Percentiles rank a stretch among this genome's conserved stretches.
Evolutionary conservation across 30 jellyfish, hydroid and myxozoan genomes (phyloP).

Genomic region (Turritopsis rubra): DNA sequence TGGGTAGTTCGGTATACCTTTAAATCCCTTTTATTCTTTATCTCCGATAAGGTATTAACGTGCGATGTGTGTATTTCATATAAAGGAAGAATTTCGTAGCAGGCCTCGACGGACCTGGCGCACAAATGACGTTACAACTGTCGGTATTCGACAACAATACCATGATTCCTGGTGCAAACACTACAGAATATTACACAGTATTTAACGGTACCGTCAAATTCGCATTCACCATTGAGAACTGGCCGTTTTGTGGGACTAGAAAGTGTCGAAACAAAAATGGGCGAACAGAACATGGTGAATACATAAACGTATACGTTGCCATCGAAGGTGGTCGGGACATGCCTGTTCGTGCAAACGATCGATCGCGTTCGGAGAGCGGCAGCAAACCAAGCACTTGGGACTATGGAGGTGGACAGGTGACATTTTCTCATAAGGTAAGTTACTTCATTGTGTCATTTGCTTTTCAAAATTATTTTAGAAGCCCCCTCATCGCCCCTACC

Average conservation of each 20-base stretch:
- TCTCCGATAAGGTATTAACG: too few species aligned
- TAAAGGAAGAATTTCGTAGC: slow-evolving; percentile 15
- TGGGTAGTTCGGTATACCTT: too few species aligned
- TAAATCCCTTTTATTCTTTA: too few species aligned
- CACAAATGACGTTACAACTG: neutral
- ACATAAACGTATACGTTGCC: neutral
- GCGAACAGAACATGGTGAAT: slow-evolving; percentile 1
- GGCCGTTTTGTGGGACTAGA: slow-evolving; percentile 23
- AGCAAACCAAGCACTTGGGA: slow-evolving; percentile 17
- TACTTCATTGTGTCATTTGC: neutral
- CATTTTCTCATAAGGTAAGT: slow-evolving; percentile 21
- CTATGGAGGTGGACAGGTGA: slow-evolving; percentile 37
- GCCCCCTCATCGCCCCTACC: neutral
- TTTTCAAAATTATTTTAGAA: too few species aligned
- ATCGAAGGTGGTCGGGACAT: slow-evolving; percentile 4
- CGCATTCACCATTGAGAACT: slow-evolving; percentile 1
- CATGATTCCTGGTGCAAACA: neutral
- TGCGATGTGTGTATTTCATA: neutral
- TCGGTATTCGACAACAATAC: slow-evolving; percentile 4
- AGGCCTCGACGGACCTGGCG: slow-evolving; percentile 20
- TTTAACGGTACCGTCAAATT: slow-evolving; percentile 24
- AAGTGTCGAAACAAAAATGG: neutral
- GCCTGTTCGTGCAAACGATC: neutral
- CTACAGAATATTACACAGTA: neutral
- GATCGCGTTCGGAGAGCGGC: neutral